Conservation (phyloP, 2,888 invertebrate species). For the Tetragonula carbonaria region DNA sequence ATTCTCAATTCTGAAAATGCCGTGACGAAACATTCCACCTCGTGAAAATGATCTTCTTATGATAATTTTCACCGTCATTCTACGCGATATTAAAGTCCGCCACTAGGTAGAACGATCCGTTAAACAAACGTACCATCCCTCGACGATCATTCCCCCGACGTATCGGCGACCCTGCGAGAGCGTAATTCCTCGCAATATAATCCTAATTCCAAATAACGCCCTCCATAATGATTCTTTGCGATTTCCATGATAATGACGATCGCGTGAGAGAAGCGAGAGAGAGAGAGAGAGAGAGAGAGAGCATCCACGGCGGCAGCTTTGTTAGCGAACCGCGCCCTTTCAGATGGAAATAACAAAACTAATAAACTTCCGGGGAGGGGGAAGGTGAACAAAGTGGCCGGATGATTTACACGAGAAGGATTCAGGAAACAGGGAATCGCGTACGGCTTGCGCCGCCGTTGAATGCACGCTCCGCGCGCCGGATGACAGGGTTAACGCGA, state of each 20-base stretch:
- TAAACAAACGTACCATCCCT: neutral
- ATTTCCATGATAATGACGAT: constrained; percentile 44
- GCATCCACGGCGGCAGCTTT: neutral
- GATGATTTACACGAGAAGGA: constrained; percentile 34
- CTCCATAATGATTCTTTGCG: constrained; percentile 41
- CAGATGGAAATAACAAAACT: constrained; percentile 55
- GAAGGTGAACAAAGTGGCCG: constrained; percentile 41
- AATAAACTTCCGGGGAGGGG: constrained; percentile 33
- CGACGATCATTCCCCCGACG: neutral
- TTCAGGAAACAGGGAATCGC: constrained; percentile 41
- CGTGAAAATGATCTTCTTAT: neutral
- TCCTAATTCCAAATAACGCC: constrained; percentile 14
- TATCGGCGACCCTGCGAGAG: too few species aligned
- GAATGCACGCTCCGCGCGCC: constrained; percentile 19
- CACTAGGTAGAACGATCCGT: neutral
- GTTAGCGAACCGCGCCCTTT: constrained; percentile 42
- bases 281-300: too few species aligned
- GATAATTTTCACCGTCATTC: neutral
- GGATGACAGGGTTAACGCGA: constrained; percentile 51
- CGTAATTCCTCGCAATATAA: constrained; percentile 11
- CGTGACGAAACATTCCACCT: neutral
- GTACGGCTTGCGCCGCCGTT: constrained; percentile 37
- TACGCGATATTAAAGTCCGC: neutral
- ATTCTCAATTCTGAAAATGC: neutral
- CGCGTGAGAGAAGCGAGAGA: neutral